Evolutionary conservation across 1,140 invertebrate species (phyloP).

Genomic region (Agrilus planipennis): DNA sequence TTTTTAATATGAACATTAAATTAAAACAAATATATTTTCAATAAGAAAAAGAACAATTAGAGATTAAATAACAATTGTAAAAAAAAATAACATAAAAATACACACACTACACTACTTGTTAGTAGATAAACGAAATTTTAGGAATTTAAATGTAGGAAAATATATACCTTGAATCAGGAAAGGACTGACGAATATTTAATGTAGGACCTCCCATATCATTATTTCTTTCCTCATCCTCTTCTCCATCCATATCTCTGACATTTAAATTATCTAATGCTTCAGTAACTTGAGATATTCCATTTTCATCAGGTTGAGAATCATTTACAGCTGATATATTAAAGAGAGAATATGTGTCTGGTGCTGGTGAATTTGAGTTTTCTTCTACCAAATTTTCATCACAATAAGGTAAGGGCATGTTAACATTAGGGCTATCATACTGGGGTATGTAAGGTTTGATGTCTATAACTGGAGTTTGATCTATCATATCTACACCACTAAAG

Average conservation of each 20-base stretch:
- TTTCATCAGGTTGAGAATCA: slow-evolving; percentile 1
- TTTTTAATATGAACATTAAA: no score
- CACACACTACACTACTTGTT: no score
- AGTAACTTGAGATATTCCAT: slow-evolving; percentile 2
- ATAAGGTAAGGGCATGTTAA: background rate
- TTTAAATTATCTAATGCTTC: slow-evolving; percentile 26
- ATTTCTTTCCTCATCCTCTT: slow-evolving; percentile 13
- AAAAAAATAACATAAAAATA: no score
- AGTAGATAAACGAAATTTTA: no score
- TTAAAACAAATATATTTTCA: no score
- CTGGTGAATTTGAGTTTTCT: background rate
- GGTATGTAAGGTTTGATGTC: slow-evolving; percentile 93
- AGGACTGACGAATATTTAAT: background rate
- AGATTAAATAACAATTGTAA: no score
- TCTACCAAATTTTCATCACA: slow-evolving; percentile 5
- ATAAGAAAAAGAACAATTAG: no score
- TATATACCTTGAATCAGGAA: slow-evolving; percentile 5
- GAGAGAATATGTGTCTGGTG: slow-evolving; percentile 1
- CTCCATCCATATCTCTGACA: slow-evolving; percentile 17
- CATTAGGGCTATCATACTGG: slow-evolving; percentile 69
- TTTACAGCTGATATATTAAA: slow-evolving; percentile 6
- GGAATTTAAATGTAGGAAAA: no score
- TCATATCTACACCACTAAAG: slow-evolving; percentile 80
- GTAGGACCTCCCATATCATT: slow-evolving; percentile 3
- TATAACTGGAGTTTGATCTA: slow-evolving; percentile 80